Conservation (phyloP, 1,140 invertebrate genomes). For the Micrasema minimum region DNA sequence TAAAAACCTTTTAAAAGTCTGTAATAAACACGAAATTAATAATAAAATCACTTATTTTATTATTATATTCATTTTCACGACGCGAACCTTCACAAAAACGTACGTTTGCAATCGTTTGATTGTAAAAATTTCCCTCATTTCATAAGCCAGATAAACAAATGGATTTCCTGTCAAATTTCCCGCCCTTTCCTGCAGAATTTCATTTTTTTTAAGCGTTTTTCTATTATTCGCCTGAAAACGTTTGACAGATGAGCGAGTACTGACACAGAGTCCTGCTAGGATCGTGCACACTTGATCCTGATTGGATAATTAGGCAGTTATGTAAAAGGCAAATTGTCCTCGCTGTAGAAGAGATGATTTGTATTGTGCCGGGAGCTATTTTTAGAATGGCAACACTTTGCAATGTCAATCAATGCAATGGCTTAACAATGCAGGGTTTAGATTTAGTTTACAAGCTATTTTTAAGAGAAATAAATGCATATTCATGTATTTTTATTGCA, state of each 20-base stretch:
- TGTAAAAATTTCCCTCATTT: neutral
- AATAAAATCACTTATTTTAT: conserved; percentile 10
- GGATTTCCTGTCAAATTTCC: too few relatives aligned
- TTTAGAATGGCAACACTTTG: neutral
- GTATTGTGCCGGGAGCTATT: conserved; percentile 5
- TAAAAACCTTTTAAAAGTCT: too few relatives aligned
- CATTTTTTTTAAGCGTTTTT: neutral
- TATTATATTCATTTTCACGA: conserved; percentile 14
- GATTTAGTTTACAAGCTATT: too few relatives aligned
- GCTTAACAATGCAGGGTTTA: neutral
- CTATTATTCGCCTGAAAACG: neutral
- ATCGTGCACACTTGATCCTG: neutral
- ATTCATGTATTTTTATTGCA: too few relatives aligned
- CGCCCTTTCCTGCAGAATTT: too few relatives aligned
- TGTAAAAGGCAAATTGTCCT: neutral
- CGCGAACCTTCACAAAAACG: conserved; percentile 11
- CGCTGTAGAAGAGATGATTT: neutral
- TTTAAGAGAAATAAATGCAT: too few relatives aligned
- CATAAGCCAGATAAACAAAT: neutral
- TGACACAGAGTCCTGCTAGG: neutral
- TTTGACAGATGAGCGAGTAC: neutral
- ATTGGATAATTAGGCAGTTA: conserved; percentile 20
- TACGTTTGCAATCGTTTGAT: neutral
- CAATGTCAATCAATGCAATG: neutral
- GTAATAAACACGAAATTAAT: too few relatives aligned